These are phyloP conservation scores for Poecilus cupreus DNA, from an alignment of 2,888 invertebrate genomes.

Conservation along the genomic window DNA sequence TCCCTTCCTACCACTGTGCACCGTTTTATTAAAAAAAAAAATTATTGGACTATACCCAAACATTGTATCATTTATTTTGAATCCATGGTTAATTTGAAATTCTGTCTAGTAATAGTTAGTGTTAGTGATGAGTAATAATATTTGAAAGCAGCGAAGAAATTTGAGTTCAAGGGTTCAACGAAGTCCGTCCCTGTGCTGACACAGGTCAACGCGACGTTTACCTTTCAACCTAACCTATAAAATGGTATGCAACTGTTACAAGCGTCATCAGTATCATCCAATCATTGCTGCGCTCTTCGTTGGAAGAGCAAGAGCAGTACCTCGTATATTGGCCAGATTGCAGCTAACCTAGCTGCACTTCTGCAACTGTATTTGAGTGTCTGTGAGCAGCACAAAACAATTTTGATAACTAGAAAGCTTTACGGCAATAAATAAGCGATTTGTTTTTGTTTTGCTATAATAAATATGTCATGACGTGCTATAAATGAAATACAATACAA, in stretches of 20 bases:
- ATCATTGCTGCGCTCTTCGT: slow-evolving; percentile 34
- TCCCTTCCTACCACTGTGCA: too few relatives aligned
- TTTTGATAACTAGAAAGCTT: slow-evolving; percentile 6
- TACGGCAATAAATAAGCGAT: background rate
- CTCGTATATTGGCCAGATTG: slow-evolving; percentile 1
- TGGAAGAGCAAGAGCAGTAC: too few relatives aligned
- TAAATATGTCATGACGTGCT: background rate
- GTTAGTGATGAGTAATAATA: background rate
- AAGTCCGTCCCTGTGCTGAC: slow-evolving; percentile 38
- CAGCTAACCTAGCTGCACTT: slow-evolving; percentile 4
- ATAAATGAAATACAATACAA: background rate
- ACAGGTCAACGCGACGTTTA: slow-evolving; percentile 48
- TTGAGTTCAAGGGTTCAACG: background rate
- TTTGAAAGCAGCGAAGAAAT: background rate
- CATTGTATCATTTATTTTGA: too few relatives aligned
- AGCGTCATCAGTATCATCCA: slow-evolving; percentile 47
- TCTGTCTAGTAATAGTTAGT: too few relatives aligned
- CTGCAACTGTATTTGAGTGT: background rate
- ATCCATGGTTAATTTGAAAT: too few relatives aligned
- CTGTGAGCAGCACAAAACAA: background rate
- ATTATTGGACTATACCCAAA: too few relatives aligned
- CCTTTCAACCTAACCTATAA: slow-evolving; percentile 50
- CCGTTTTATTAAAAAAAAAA: too few relatives aligned
- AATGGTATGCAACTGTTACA: slow-evolving; percentile 47
- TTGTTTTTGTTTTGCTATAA: background rate